phyloP scores from a whole-genome alignment of 2,888 invertebrate genomes.

The Margaritifera margaritifera region DNA sequence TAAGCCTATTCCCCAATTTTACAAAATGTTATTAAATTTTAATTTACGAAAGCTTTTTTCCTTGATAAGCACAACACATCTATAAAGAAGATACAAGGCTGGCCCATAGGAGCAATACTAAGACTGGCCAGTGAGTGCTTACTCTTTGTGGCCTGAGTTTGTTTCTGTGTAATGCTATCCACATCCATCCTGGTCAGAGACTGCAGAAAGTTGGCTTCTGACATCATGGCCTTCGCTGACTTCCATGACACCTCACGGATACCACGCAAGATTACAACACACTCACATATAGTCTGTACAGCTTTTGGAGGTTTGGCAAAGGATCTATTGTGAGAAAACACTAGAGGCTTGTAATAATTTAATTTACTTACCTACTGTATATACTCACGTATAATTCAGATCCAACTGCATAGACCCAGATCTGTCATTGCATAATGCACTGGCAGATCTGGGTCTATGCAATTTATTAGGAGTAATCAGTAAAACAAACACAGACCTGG shows the following conservation, averaged over 20 bases:
- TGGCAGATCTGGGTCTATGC: too few relatives aligned
- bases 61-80: background rate
- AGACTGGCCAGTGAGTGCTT: constrained; percentile 8
- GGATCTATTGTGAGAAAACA: constrained; percentile 75
- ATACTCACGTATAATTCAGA: too few relatives aligned
- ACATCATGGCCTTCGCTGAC: constrained; percentile 92
- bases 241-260: constrained; percentile 92
- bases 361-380: too few relatives aligned
- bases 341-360: too few relatives aligned
- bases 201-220: constrained; percentile 87
- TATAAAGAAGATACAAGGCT: background rate
- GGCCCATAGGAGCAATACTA: background rate
- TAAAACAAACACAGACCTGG: too few relatives aligned
- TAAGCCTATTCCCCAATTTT: too few relatives aligned
- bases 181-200: constrained; percentile 89
- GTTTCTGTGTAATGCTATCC: constrained; percentile 71
- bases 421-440: too few relatives aligned
- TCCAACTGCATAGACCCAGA: too few relatives aligned
- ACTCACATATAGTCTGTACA: constrained; percentile 91
- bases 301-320: constrained; percentile 93
- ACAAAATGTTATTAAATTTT: too few relatives aligned
- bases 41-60: background rate
- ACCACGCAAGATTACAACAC: constrained; percentile 88
- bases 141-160: constrained; percentile 70
- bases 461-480: too few relatives aligned